Percentiles rank a stretch among this genome's conserved stretches.
These are phyloP conservation scores for Papio anubis DNA, from an alignment of 2,113 vertebrate species.

Conservation along the genomic window DNA sequence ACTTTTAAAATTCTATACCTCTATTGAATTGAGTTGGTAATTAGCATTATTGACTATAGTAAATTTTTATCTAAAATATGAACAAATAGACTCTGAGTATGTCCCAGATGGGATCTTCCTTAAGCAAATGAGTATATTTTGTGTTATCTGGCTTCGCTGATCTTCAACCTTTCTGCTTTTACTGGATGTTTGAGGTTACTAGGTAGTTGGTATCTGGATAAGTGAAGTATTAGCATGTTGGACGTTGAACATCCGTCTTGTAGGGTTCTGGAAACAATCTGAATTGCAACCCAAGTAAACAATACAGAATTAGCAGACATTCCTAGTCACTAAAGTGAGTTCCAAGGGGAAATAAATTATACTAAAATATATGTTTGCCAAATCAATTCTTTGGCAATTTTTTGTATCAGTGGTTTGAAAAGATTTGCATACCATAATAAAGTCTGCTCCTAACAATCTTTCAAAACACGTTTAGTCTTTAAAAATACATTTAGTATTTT, in stretches of 20 bases:
- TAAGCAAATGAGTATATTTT: background rate
- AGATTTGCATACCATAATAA: constrained; percentile 59
- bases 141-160: background rate
- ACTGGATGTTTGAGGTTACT: background rate
- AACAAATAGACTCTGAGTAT: background rate
- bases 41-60: background rate
- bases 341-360: constrained; percentile 39
- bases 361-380: constrained; percentile 41
- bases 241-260: background rate
- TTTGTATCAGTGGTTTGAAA: constrained; percentile 37
- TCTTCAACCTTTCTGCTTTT: background rate
- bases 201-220: background rate
- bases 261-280: constrained; percentile 44
- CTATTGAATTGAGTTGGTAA: background rate
- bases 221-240: background rate
- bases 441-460: constrained; percentile 25
- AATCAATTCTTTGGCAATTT: background rate
- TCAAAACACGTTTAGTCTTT: constrained; percentile 63
- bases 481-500: constrained; percentile 18
- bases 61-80: background rate
- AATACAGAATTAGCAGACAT: constrained; percentile 29
- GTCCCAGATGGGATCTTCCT: background rate
- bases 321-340: background rate
- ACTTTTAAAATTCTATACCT: background rate
- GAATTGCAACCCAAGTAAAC: constrained; percentile 35